Evolutionary conservation across 2,113 vertebrate species (phyloP).

Genomic region (Thymallus thymallus): DNA sequence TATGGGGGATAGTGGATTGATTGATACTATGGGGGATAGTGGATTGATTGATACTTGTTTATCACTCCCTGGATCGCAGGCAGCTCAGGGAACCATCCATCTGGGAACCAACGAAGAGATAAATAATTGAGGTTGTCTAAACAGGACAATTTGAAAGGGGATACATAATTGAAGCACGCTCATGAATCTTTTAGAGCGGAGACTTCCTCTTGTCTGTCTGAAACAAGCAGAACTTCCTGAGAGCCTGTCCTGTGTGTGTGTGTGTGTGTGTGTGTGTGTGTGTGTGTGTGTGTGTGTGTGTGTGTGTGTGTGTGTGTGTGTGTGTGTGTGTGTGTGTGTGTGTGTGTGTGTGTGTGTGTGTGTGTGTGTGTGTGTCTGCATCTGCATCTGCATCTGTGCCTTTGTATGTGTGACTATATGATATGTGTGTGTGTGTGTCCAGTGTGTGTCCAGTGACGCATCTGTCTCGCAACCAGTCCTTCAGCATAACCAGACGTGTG

Average conservation of each 20-base stretch:
- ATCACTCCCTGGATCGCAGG: not conserved
- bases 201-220: conserved; percentile 59
- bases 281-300: conserved; percentile 3
- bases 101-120: conserved; percentile 44
- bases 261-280: not conserved
- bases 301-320: not conserved
- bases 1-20: too few relatives aligned
- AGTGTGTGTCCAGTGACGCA: conserved; percentile 16
- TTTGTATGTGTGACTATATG: not conserved
- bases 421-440: conserved; percentile 5
- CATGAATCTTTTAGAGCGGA: conserved; percentile 69
- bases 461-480: conserved; percentile 30
- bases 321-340: conserved; percentile 1
- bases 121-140: conserved; percentile 70
- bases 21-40: too few relatives aligned
- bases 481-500: conserved; percentile 39
- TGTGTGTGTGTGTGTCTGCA: not conserved
- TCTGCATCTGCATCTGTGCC: not conserved
- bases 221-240: conserved; percentile 57
- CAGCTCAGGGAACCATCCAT: conserved; percentile 47
- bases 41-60: too few relatives aligned
- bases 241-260: conserved; percentile 34
- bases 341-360: not conserved
- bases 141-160: conserved; percentile 65
- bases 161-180: conserved; percentile 57